phyloP scores from a whole-genome alignment of 2,888 invertebrate species.

The Scaptomyza cyrtandrae region DNA sequence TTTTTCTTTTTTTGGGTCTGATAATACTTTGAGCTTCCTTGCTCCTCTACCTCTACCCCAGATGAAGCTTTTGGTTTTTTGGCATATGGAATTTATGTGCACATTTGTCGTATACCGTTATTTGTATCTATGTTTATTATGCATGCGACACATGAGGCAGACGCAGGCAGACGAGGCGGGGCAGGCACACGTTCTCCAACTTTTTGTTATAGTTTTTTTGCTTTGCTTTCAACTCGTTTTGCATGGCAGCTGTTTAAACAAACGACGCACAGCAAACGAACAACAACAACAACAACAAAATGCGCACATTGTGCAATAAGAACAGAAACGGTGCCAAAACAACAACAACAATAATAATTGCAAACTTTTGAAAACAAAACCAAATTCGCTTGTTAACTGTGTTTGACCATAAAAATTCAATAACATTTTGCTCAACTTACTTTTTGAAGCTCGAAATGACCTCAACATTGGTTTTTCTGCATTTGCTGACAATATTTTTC shows the following conservation, averaged over 20 bases:
- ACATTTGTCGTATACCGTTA: slow-evolving; percentile 54
- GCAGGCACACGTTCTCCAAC: slow-evolving; percentile 13
- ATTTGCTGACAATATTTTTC: slow-evolving; percentile 45
- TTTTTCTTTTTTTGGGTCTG: slow-evolving; percentile 34
- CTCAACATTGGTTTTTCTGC: slow-evolving; percentile 57
- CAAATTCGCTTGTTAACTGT: neutral
- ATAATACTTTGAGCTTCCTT: slow-evolving; percentile 56
- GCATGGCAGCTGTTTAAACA: slow-evolving; percentile 73
- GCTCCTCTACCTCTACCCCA: neutral
- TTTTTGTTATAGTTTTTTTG: neutral
- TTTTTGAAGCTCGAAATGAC: slow-evolving; percentile 33
- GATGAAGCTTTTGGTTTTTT: slow-evolving; percentile 50
- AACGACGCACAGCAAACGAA: slow-evolving; percentile 35
- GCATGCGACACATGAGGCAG: slow-evolving; percentile 41
- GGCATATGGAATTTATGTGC: slow-evolving; percentile 72
- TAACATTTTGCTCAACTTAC: slow-evolving; percentile 63
- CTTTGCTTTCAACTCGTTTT: slow-evolving; percentile 38
- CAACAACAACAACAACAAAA: slow-evolving; percentile 22
- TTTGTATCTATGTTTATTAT: slow-evolving; percentile 67
- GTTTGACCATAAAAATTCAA: slow-evolving; percentile 66
- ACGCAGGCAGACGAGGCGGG: no score
- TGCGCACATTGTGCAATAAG: slow-evolving; percentile 28
- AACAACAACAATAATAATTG: slow-evolving; percentile 28
- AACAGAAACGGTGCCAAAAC: slow-evolving; percentile 2
- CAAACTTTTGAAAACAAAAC: slow-evolving; percentile 20